Conservation (phyloP, 2,888 invertebrate species). For the Drosophila cracens region DNA sequence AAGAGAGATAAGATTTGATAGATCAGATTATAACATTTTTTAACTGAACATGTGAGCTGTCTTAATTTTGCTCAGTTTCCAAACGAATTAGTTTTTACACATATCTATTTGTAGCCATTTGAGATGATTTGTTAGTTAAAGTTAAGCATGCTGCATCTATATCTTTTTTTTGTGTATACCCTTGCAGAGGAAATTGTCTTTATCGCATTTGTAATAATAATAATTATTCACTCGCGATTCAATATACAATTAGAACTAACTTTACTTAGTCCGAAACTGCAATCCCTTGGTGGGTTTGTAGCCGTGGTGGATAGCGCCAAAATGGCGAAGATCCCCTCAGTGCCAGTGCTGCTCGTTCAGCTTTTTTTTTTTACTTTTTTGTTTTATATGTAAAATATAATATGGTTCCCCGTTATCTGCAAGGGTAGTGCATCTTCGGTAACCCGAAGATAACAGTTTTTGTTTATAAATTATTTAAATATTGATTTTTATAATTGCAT, state of each 20-base stretch:
- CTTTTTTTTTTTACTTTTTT: not conserved
- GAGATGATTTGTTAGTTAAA: constrained; percentile 51
- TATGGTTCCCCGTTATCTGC: constrained; percentile 8
- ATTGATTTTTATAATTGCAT: constrained; percentile 15
- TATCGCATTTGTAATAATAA: not conserved
- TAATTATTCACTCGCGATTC: not conserved
- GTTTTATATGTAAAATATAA: not conserved
- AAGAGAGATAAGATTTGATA: constrained; percentile 10
- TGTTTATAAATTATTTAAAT: not conserved
- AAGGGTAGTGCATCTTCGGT: constrained; percentile 15
- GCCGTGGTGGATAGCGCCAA: not conserved
- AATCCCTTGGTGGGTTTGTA: not conserved
- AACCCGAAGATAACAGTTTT: constrained; percentile 3
- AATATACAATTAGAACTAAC: not conserved
- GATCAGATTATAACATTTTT: constrained; percentile 8
- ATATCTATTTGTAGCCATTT: constrained; percentile 27
- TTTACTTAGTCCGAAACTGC: not conserved
- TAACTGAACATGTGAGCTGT: constrained; percentile 59
- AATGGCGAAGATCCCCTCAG: not conserved
- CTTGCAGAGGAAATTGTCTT: constrained; percentile 2
- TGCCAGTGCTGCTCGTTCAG: not conserved
- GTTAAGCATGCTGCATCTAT: constrained; percentile 69
- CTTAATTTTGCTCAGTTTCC: constrained; percentile 65
- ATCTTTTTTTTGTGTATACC: constrained; percentile 35
- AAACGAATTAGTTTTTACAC: constrained; percentile 15